Conservation (phyloP, 2,888 invertebrate species). For the Erebia epiphron region DNA sequence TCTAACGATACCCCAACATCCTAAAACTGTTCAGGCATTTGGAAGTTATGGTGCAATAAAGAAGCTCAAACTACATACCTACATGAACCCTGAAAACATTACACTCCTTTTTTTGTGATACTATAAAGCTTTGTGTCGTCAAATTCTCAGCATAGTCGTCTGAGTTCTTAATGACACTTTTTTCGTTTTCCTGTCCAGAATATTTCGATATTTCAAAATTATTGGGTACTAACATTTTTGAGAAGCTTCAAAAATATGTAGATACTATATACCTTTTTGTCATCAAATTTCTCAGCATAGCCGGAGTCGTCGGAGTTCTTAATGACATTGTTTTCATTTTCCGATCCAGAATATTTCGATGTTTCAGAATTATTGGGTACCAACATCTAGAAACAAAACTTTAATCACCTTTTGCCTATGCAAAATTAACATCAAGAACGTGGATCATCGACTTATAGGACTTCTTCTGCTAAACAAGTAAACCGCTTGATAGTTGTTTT, state of each 20-base stretch:
- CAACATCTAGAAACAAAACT: conserved; percentile 27
- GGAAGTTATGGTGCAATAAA: too few species aligned
- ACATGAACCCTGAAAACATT: too few species aligned
- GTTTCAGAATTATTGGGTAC: conserved; percentile 27
- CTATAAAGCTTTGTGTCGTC: conserved; percentile 30
- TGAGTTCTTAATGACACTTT: conserved; percentile 42
- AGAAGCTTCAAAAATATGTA: neutral
- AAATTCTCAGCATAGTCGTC: conserved; percentile 59
- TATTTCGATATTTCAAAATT: conserved; percentile 16
- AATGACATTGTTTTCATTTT: conserved; percentile 32
- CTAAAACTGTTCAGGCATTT: too few species aligned
- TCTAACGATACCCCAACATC: too few species aligned
- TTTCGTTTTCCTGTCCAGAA: conserved; percentile 21
- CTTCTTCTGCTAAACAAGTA: too few species aligned
- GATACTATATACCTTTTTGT: conserved; percentile 47
- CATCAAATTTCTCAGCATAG: conserved; percentile 50
- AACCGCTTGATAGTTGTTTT: too few species aligned
- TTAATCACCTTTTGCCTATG: neutral
- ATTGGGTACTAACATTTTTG: conserved; percentile 25
- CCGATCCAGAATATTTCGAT: conserved; percentile 16
- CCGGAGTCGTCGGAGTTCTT: conserved; percentile 62
- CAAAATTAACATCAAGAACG: too few species aligned
- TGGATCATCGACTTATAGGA: too few species aligned
- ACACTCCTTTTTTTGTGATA: too few species aligned
- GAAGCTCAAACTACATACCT: too few species aligned